A percentile compares a stretch with the other conserved stretches of the same genome.
These are phyloP conservation scores for Ondatra zibethicus DNA, from an alignment of 2,113 vertebrate genomes.

Conservation along the genomic window DNA sequence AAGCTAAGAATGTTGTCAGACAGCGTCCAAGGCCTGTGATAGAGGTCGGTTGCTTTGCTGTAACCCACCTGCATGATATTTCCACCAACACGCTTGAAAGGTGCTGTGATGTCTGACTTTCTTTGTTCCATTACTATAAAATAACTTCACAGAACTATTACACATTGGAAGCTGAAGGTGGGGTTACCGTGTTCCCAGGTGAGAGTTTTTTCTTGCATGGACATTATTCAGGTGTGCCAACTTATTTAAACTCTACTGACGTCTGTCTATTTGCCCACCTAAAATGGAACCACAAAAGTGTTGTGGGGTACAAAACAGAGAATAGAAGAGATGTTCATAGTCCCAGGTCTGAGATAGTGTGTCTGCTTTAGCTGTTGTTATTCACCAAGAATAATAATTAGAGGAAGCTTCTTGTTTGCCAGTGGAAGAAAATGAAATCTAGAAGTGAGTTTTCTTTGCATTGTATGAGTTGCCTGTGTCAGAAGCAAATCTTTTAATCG, in stretches of 20 bases:
- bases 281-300: not conserved
- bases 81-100: not conserved
- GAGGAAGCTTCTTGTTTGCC: not conserved
- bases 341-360: not conserved
- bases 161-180: not conserved
- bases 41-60: not conserved
- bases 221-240: not conserved
- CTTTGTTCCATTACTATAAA: not conserved
- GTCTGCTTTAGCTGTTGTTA: not conserved
- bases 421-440: not conserved
- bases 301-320: not conserved
- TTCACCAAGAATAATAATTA: not conserved
- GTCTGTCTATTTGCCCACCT: not conserved
- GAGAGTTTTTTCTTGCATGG: not conserved
- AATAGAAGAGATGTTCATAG: not conserved
- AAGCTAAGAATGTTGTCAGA: not conserved
- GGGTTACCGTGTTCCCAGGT: not conserved
- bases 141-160: too few species aligned
- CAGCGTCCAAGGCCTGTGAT: not conserved
- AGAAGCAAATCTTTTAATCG: not conserved
- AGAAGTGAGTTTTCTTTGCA: not conserved
- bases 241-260: not conserved
- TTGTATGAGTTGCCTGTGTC: not conserved
- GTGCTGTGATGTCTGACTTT: not conserved
- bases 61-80: not conserved